Base-by-base conservation (phyloP, 2,888 invertebrate species). In the Ophion obscuratus region DNA sequence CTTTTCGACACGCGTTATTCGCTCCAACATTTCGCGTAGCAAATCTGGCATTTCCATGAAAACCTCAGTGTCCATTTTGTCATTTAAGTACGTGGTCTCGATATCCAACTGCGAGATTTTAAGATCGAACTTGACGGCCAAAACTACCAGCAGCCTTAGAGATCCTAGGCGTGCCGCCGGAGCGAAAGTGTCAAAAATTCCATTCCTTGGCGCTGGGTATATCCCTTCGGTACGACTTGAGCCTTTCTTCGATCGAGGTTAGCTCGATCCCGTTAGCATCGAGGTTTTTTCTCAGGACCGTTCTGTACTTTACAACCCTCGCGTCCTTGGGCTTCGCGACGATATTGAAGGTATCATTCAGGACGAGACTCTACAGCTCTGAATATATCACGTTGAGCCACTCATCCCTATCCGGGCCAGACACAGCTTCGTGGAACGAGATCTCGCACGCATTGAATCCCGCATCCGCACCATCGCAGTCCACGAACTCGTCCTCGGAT, bases 21-120 rank as follows among this genome's bases (percentile, higher is more conserved):
- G 36, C 40, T 31, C 14, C n/a, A 81, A 67, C 17, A 36, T 57
- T 57, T 73, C 66, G 10, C 40, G 36, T 5, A 57, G 10, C 1
- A 20, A 61, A 40, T 67, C 7, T 14, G 73, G 80, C 17, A 44
- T 17, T 10, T 89, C 83, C 88, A 90, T 90, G 67, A 77, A 87
- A 2, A 89, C 78, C 17, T 84, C 78, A 40, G 89, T 89, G 10
- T 88, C 75, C 9, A 90, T 24, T 4, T 70, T 70, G 31, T 89
- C 89, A 53, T 89, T 89, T 14, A 91, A 61, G 74, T 88, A 90
- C 0, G 90, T 89, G 2, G 88, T 88, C 10, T 83, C 83, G 3
- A 91, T 83, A 59, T 91, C 90, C 40, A 89, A 73, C 24, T 91
- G 90, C 64, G 83, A 31, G 1, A 91, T 82, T n/a, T 84, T 59